Base-by-base conservation (phyloP, 2,888 invertebrate genomes). In the Mythimna ferrago region DNA sequence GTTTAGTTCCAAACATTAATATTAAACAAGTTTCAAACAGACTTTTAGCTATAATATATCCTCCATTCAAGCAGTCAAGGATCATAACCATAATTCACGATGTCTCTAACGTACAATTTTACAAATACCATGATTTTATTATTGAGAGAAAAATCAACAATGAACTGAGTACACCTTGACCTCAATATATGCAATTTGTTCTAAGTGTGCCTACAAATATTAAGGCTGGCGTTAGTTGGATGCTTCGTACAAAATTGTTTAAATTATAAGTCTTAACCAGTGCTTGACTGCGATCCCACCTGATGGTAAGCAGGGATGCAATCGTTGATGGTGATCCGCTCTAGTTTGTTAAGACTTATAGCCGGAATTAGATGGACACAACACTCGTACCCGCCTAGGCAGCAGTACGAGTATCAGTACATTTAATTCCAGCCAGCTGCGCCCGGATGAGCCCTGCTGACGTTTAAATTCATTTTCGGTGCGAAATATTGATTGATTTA, bases 71-170 rank as follows among this genome's bases (percentile, higher is more conserved):
- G 51, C 38, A 58, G 60, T 69, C 66, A 74, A 80, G 58, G 62
- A 60, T 71, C 62, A 62, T 48, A 53, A 16, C 38, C 56, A 80
- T 65, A 74, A 80, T 48, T 79, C 56, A 79, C 35, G 14, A 41
- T 62, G 51, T 65, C 60, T 26, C 57, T 82, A 56, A 69, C 65
- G 10, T 74, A 66, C 74, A 74, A 70, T 74, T 82, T 82, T 62
- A 53, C 72, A 58, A 66, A 77, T 61, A 60, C 67, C 60, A 60
- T 51, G 63, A 82, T 68, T 73, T 78, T 82, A 72, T 78, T 80
- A 73, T 79, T 79, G 77, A 74, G 71, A 70, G 73, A 81, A 83
- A 76, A 86, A 81, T 76, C 66, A 75, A 74, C 76, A 70, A 75
- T 81, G 84, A 76, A 74, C 63, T 71, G 67, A 60, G 35, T 48